phyloP scores from a whole-genome alignment of 2,888 invertebrate genomes.

The Lobophora halterata region DNA sequence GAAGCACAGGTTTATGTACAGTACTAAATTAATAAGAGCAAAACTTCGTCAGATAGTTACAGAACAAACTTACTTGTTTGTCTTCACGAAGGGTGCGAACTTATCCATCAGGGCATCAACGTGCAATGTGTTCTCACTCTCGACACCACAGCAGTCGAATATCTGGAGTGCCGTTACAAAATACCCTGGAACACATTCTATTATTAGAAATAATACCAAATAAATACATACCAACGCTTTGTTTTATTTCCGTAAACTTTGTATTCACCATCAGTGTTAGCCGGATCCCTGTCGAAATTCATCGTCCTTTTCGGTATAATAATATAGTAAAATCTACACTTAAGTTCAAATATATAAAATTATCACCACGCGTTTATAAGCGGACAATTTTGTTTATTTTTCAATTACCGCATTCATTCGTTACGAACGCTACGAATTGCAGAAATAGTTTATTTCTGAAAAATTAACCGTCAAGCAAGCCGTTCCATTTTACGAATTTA shows the following conservation, averaged over 20 bases:
- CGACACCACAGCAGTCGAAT: constrained; percentile 68
- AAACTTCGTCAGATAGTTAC: too few species aligned
- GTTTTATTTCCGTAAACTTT: constrained; percentile 49
- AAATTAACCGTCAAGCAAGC: too few species aligned
- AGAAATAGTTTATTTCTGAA: too few species aligned
- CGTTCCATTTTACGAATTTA: too few species aligned
- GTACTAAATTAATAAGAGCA: too few species aligned
- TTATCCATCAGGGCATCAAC: constrained; percentile 70
- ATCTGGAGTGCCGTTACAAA: constrained; percentile 68
- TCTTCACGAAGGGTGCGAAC: constrained; percentile 67
- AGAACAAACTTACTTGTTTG: constrained; percentile 61
- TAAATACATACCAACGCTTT: constrained; percentile 58
- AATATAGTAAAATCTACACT: constrained; percentile 20
- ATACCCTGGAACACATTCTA: constrained; percentile 62
- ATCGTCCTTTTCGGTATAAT: constrained; percentile 41
- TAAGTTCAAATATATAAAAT: constrained; percentile 19
- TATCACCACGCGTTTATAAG: constrained; percentile 30
- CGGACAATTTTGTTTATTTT: too few species aligned
- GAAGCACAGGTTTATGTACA: too few species aligned
- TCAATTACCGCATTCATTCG: too few species aligned
- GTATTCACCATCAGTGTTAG: constrained; percentile 54
- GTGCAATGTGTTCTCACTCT: constrained; percentile 54
- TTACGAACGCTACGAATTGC: too few species aligned
- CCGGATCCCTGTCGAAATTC: constrained; percentile 57
- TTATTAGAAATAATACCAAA: constrained; percentile 46